These are phyloP conservation scores for Mionectes macconnelli DNA, from an alignment of 2,113 vertebrate species.

Conservation along the genomic window DNA sequence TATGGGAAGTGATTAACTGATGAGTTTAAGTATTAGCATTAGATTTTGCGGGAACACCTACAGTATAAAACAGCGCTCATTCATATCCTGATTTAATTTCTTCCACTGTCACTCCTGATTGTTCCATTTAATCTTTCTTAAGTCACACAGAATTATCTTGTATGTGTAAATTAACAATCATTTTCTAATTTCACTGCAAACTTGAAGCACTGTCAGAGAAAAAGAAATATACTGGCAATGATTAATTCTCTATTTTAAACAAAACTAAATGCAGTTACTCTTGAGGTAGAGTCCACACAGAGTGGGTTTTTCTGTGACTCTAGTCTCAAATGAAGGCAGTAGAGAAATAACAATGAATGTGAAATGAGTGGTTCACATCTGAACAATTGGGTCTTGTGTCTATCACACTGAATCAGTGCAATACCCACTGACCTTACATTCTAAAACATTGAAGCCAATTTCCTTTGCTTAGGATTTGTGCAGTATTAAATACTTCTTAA, in stretches of 20 bases:
- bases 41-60: constrained; percentile 66
- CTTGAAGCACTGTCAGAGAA: constrained; percentile 24
- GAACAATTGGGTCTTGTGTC: not conserved
- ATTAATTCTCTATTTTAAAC: constrained; percentile 53
- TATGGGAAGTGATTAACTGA: constrained; percentile 67
- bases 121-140: constrained; percentile 73
- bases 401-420: not conserved
- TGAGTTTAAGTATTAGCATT: constrained; percentile 66
- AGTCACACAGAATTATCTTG: constrained; percentile 65
- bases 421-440: constrained; percentile 41
- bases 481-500: constrained; percentile 54
- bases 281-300: not conserved
- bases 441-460: constrained; percentile 70
- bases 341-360: constrained; percentile 40
- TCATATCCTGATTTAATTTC: constrained; percentile 79
- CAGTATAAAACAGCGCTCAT: constrained; percentile 67
- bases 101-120: constrained; percentile 66
- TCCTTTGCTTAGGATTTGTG: constrained; percentile 54
- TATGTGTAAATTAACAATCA: constrained; percentile 66
- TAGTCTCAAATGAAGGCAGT: not conserved
- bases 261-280: constrained; percentile 31
- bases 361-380: constrained; percentile 32
- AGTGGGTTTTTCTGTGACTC: not conserved
- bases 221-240: not conserved
- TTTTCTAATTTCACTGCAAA: constrained; percentile 60